Evolutionary conservation across 37 sponge, comb jelly and placozoan genomes (phyloP), one percentile per base, ranked within the genome.

Genomic region (Crambe crambe): DNA sequence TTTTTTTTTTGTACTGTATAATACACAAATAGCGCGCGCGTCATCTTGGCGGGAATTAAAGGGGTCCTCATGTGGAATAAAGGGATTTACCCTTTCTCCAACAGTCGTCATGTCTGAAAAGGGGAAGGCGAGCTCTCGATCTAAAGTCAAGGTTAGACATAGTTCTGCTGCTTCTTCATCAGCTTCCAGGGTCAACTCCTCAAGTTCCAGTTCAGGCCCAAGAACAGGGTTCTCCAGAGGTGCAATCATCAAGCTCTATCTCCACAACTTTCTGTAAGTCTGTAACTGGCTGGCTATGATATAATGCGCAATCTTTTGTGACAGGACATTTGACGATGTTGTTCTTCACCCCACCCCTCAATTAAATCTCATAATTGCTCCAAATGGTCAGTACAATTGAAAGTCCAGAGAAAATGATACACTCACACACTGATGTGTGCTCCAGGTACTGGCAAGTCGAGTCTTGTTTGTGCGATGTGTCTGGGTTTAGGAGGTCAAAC

Each of bases 401-500:
- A 4, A 72, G 37, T 23, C 21, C 63, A 43, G 34, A 32, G n/a
- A 8, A 22, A 29, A 23, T 18, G 1, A 1, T n/a, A n/a, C n/a
- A n/a, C n/a, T n/a, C n/a, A n/a, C n/a, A n/a, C n/a, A n/a, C n/a
- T n/a, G n/a, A n/a, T n/a, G n/a, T n/a, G n/a, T 67, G 25, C 60
- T 76, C 60, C 74, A 90, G 92, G 97, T 21, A 94, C 95, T 72
- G 99, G 99, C 3, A 98, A 98, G 82, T 96, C 97, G 6, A 94
- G 97, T 42, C 70, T 98, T 68, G 95, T 98, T 61, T 98, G 99
- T 91, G 99, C 95, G 0, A 69, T 96, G 0, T 98, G 99, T 58
- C 82, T 98, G 0, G 99, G 97, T 23, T 80, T 98, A n/a, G 99
- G 90, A 23, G 99, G 99, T 3, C 40, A 67, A 26, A 57, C 95